Conservation (phyloP, 2,888 invertebrate genomes). For the Julus scanicus region DNA sequence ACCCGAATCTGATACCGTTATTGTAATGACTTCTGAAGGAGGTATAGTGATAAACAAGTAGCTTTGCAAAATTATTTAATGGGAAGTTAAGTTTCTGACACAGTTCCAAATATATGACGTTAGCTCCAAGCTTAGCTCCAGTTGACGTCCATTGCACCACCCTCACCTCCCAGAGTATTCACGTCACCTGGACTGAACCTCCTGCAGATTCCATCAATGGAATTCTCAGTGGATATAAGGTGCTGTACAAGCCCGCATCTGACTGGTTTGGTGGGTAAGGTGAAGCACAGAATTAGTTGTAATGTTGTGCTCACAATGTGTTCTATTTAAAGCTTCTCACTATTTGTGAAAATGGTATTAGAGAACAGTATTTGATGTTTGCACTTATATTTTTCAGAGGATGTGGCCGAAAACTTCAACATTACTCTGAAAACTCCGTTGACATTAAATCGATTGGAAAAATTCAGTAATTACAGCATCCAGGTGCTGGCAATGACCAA, state of each 20-base stretch:
- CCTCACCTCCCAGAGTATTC: constrained; percentile 91
- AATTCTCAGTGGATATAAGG: constrained; percentile 95
- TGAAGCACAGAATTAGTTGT: constrained; percentile 51
- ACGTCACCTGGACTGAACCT: constrained; percentile 94
- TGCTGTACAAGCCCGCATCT: constrained; percentile 89
- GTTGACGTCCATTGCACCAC: constrained; percentile 88
- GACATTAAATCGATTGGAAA: constrained; percentile 84
- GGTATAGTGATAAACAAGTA: constrained; percentile 61
- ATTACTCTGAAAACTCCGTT: constrained; percentile 49
- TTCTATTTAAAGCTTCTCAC: background rate
- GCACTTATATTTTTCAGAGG: constrained; percentile 46
- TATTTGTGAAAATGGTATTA: background rate
- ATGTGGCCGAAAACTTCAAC: constrained; percentile 50
- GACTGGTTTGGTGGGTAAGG: constrained; percentile 86
- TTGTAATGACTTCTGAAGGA: constrained; percentile 65
- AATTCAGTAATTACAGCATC: constrained; percentile 97
- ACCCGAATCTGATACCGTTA: constrained; percentile 64
- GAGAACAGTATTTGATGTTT: background rate
- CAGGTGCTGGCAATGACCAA: constrained; percentile 94
- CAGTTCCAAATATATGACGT: background rate
- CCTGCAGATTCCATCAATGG: constrained; percentile 92
- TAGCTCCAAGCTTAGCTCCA: constrained; percentile 57
- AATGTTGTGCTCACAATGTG: constrained; percentile 48
- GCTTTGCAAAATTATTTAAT: background rate
- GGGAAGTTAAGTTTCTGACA: background rate